phyloP scores from a whole-genome alignment of 1,140 invertebrate genomes.

The Aphelinus certus region DNA sequence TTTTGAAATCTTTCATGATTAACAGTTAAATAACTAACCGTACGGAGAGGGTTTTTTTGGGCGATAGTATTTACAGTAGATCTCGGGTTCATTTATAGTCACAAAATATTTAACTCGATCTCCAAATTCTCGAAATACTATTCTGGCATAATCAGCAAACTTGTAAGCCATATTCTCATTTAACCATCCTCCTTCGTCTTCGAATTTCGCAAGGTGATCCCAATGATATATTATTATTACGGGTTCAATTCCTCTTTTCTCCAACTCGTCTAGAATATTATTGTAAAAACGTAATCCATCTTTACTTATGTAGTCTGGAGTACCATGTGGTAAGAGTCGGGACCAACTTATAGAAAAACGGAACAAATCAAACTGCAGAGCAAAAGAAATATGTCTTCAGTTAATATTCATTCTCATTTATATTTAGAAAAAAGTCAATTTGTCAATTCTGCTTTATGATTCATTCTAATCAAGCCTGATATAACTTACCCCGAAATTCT shows the following conservation, averaged over 20 bases:
- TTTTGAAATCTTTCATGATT: slow-evolving; percentile 72
- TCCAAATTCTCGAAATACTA: too few relatives aligned
- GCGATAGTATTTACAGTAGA: too few relatives aligned
- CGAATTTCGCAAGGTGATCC: slow-evolving; percentile 73
- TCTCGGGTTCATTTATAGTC: too few relatives aligned
- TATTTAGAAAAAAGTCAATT: too few relatives aligned
- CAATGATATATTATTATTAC: slow-evolving; percentile 79
- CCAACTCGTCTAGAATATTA: slow-evolving; percentile 66
- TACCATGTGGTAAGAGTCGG: slow-evolving; percentile 67
- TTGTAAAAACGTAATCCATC: slow-evolving; percentile 69
- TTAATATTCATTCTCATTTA: too few relatives aligned
- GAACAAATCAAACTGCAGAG: slow-evolving; percentile 55
- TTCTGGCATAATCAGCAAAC: too few relatives aligned
- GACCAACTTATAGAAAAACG: slow-evolving; percentile 74
- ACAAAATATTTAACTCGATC: too few relatives aligned
- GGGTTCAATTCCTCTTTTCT: slow-evolving; percentile 68
- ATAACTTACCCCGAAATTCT: slow-evolving; percentile 59
- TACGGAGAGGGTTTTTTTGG: too few relatives aligned
- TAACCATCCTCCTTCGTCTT: slow-evolving; percentile 43
- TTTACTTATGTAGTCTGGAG: slow-evolving; percentile 63
- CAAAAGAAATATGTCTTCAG: too few relatives aligned
- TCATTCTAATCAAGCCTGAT: too few relatives aligned
- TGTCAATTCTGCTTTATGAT: neutral
- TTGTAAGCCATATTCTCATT: too few relatives aligned
- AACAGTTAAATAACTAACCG: too few relatives aligned